These are phyloP conservation scores for Aplochiton taeniatus DNA, from an alignment of 2,797 vertebrate species.

Conservation along the genomic window DNA sequence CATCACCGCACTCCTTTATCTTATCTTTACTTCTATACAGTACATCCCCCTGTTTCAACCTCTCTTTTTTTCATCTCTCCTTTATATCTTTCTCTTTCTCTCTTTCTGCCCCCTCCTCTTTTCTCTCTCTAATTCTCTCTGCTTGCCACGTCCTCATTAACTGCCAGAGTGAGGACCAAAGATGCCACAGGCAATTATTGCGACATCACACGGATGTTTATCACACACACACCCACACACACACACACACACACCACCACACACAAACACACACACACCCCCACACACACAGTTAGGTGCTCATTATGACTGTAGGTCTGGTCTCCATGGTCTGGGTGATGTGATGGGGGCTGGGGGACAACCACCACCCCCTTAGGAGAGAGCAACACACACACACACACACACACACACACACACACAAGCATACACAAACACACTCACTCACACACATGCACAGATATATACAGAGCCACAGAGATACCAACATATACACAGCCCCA, in stretches of 20 bases:
- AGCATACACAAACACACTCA: constrained; percentile 10
- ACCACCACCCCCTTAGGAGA: constrained; percentile 34
- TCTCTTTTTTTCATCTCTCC: constrained; percentile 6
- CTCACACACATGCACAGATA: constrained; percentile 7
- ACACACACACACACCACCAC: constrained; percentile 22
- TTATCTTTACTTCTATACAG: no score
- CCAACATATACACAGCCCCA: background rate
- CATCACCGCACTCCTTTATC: no score
- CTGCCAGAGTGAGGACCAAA: constrained; percentile 62
- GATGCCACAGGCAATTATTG: constrained; percentile 76
- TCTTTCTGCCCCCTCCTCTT: background rate
- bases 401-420: constrained; percentile 12
- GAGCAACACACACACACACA: constrained; percentile 29
- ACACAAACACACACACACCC: constrained; percentile 32
- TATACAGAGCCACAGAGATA: background rate
- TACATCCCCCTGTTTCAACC: background rate
- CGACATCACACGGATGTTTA: constrained; percentile 71
- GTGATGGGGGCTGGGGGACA: constrained; percentile 64
- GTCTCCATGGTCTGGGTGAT: constrained; percentile 62
- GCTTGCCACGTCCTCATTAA: constrained; percentile 68
- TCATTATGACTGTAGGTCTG: constrained; percentile 67
- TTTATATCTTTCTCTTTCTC: background rate
- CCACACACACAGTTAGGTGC: constrained; percentile 63
- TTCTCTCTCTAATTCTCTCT: background rate
- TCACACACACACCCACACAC: constrained; percentile 55